Evolutionary conservation across 2,113 vertebrate genomes (phyloP).

Genomic region (Acinonyx jubatus): DNA sequence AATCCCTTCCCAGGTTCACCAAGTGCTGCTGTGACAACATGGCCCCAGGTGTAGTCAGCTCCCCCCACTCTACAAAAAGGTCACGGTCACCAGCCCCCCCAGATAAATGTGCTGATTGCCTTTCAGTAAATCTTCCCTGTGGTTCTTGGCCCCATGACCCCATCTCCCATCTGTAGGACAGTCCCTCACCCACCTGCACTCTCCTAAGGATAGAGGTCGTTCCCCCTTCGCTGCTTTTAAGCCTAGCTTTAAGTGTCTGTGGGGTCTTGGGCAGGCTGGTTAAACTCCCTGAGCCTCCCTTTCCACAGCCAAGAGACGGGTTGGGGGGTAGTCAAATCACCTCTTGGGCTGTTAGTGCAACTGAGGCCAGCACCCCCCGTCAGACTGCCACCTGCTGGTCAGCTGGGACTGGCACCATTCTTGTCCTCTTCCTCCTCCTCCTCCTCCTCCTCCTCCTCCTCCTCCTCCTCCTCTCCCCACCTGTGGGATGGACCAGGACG

Average conservation of each 20-base stretch:
- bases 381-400: accelerated
- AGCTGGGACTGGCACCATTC: accelerated
- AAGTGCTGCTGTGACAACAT: accelerated
- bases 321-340: no score
- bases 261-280: not conserved
- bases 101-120: accelerated
- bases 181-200: accelerated
- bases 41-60: accelerated
- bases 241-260: not conserved
- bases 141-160: accelerated
- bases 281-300: not conserved
- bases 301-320: not conserved
- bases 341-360: accelerated
- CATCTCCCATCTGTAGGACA: not conserved
- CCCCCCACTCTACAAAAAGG: accelerated
- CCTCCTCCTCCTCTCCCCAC: no score
- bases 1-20: not conserved
- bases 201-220: no score
- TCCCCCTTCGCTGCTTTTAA: no score
- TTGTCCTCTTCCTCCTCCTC: no score
- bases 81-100: accelerated
- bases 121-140: accelerated
- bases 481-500: not conserved
- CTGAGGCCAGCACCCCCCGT: not conserved
- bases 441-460: not conserved